Conservation (phyloP, 2,888 invertebrate species). For the Phytoseiulus persimilis region DNA sequence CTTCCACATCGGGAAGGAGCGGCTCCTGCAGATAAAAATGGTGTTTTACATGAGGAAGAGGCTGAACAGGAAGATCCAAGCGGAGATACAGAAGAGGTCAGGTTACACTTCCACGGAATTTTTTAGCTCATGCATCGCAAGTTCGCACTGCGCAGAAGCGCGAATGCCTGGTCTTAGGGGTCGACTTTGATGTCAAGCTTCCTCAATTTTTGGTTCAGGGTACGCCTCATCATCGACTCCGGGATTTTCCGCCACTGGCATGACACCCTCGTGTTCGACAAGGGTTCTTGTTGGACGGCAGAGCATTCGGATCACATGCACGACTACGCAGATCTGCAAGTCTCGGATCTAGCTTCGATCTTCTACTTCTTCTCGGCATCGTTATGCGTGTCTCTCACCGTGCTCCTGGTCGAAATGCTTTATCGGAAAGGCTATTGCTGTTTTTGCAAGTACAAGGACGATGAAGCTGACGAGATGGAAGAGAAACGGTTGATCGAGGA, state of each 20-base stretch:
- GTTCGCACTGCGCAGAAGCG: too few species aligned
- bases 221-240: slow-evolving; percentile 23
- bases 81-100: slow-evolving; percentile 26
- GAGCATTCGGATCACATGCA: slow-evolving; percentile 21
- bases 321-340: slow-evolving; percentile 19
- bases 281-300: slow-evolving; percentile 15
- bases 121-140: background rate
- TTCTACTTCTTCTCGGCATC: slow-evolving; percentile 8
- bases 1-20: slow-evolving; percentile 10
- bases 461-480: background rate
- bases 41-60: slow-evolving; percentile 10
- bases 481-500: slow-evolving; percentile 14
- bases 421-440: slow-evolving; percentile 17
- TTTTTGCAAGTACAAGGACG: background rate
- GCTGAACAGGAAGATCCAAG: background rate
- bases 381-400: background rate
- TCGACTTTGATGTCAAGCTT: too few species aligned
- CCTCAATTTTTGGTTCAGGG: background rate
- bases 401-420: background rate
- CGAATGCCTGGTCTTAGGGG: too few species aligned
- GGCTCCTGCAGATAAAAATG: slow-evolving; percentile 10
- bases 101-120: background rate
- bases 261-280: slow-evolving; percentile 7
- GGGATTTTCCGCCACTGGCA: slow-evolving; percentile 29
- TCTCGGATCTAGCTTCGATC: slow-evolving; percentile 18